Conservation (phyloP, 2,888 invertebrate species). For the Sipunculus nudus region DNA sequence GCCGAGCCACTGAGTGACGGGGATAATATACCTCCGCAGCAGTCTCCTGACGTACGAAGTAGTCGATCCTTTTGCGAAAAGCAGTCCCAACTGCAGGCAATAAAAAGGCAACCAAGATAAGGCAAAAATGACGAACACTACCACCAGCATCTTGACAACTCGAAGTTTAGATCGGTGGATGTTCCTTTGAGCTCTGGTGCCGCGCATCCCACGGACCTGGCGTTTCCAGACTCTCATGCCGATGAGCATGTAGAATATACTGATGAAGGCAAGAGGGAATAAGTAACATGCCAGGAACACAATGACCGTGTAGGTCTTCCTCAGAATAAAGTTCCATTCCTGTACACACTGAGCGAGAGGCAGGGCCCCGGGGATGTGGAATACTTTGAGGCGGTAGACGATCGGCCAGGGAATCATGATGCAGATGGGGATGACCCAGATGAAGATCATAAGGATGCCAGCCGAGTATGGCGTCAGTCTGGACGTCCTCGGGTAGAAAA, state of each 20-base stretch:
- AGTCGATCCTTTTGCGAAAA: slow-evolving; percentile 35
- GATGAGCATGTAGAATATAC: slow-evolving; percentile 31
- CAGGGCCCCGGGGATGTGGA: too few relatives aligned
- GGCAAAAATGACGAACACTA: slow-evolving; percentile 27
- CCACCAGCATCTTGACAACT: slow-evolving; percentile 29
- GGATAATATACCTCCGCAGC: too few relatives aligned
- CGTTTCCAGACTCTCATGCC: slow-evolving; percentile 28
- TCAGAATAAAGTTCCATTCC: not conserved
- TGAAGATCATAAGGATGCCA: slow-evolving; percentile 19
- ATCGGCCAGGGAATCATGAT: slow-evolving; percentile 38
- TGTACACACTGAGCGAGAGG: not conserved
- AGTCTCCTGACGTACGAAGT: too few relatives aligned
- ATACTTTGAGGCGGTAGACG: slow-evolving; percentile 28
- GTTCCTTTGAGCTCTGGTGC: slow-evolving; percentile 21
- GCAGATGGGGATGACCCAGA: slow-evolving; percentile 31
- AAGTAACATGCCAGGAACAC: slow-evolving; percentile 32
- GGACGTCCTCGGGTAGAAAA: slow-evolving; percentile 31
- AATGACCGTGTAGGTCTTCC: slow-evolving; percentile 17
- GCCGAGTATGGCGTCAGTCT: slow-evolving; percentile 23
- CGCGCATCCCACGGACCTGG: slow-evolving; percentile 24
- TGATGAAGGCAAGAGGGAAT: slow-evolving; percentile 28
- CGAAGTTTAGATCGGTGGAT: slow-evolving; percentile 31
- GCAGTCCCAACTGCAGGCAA: slow-evolving; percentile 15
- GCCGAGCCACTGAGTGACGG: too few relatives aligned
- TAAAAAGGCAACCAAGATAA: slow-evolving; percentile 33